phyloP scores from a whole-genome alignment of 2,888 invertebrate species.

The Campaea margaritaria region DNA sequence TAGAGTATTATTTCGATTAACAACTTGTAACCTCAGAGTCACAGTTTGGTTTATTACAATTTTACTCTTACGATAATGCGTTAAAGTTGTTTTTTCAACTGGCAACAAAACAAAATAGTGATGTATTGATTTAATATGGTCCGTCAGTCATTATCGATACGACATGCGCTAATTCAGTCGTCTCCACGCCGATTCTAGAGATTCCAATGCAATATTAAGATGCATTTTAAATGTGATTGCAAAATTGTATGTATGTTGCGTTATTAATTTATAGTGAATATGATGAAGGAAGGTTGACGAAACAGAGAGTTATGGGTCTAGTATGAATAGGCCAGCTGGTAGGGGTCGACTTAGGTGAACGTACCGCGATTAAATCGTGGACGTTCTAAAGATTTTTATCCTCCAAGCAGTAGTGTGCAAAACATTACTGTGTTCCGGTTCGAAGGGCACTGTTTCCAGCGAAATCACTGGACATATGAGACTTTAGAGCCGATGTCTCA shows the following conservation, averaged over 20 bases:
- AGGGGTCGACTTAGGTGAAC: too few species aligned
- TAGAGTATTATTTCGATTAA: constrained; percentile 15
- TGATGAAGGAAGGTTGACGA: too few species aligned
- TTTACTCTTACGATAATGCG: constrained; percentile 2
- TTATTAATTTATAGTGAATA: background rate
- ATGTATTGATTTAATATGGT: constrained; percentile 64
- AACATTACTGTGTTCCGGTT: too few species aligned
- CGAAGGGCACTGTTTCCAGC: too few species aligned
- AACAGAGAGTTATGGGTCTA: too few species aligned
- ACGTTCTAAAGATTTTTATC: too few species aligned
- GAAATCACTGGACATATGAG: too few species aligned
- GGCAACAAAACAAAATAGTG: constrained; percentile 42
- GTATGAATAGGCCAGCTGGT: too few species aligned
- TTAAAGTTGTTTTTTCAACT: constrained; percentile 46
- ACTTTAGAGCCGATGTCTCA: too few species aligned
- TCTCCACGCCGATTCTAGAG: constrained; percentile 34
- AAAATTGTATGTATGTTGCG: background rate
- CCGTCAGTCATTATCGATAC: constrained; percentile 72
- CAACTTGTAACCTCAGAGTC: constrained; percentile 1
- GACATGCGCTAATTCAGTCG: constrained; percentile 78
- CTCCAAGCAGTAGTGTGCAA: too few species aligned
- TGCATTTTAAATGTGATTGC: constrained; percentile 10
- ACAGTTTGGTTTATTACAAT: constrained; percentile 2
- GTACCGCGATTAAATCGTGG: too few species aligned
- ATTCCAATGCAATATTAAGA: constrained; percentile 32